Base-by-base conservation (phyloP, 2,113 vertebrate species). In the Cathartes aura region DNA sequence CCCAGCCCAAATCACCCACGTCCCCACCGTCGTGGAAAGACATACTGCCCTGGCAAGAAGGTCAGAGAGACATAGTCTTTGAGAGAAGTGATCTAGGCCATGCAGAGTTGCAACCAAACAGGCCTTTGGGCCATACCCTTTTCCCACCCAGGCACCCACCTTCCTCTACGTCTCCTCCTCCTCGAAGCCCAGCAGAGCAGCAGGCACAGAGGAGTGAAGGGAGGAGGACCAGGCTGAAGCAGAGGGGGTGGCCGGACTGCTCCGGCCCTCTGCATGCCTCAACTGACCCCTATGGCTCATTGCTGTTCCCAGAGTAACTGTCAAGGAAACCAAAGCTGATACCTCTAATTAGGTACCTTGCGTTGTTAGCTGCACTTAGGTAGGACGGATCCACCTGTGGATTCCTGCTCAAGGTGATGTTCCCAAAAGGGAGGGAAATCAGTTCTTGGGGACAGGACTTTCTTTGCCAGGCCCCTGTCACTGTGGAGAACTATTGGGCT, bases 1-100 rank as follows among this genome's bases (percentile, higher is more conserved):
- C 19, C 42, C 12, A 14, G 26, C 26, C 45, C 50, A 40, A 48
- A 34, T 15, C 21, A 34, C 29, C 10, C 26, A 12, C 0, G 0
- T 32, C 15, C 29, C 38, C 15, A 21, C 58, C 3, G 0, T 36
- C 1, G 0, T 14, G 43, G 67, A 47, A 59, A 50, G 29, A 30
- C 26, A 5, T 32, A 22, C 32, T 79, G 53, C 56, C 48, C 43
- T n/a, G 53, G 20, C 34, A 64, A 76, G 66, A 76, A 34, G 11
- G 3, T 59, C 50, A 67, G 73, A 40, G 10, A 48, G 47, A 62
- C 29, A 27, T 17, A 36, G 5, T 29, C 43, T 85, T 29, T 68
- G 74, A 30, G 12, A 45, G 26, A 42, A 63, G 47, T 63, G 29
- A 63, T 62, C 42, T 52, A 55, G 55, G 18, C 15, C 29, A 11